A percentile compares a stretch with the other conserved stretches of the same genome.
phyloP scores from a whole-genome alignment of 1,140 invertebrate genomes.

The Heliconius hewitsoni region DNA sequence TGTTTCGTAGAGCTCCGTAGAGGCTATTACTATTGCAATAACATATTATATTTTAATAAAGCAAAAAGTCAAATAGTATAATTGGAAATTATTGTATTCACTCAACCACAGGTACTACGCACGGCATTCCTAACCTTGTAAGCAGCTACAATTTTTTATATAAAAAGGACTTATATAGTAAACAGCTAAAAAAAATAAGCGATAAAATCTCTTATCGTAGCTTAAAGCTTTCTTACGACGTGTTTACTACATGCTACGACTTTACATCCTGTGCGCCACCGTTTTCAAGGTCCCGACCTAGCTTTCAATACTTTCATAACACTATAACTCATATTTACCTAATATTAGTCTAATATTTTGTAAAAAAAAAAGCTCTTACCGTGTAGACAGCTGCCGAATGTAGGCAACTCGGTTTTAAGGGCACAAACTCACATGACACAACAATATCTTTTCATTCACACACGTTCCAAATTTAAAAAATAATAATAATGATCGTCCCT shows the following conservation, averaged over 20 bases:
- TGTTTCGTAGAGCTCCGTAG: constrained; percentile 50
- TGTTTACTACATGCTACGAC: constrained; percentile 56
- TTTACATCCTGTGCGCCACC: constrained; percentile 46
- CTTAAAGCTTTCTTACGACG: constrained; percentile 44
- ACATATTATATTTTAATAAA: constrained; percentile 4
- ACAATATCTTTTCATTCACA: constrained; percentile 50
- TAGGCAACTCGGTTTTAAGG: constrained; percentile 48
- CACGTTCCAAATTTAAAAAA: constrained; percentile 32
- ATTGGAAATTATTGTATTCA: constrained; percentile 3
- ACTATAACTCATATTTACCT: constrained; percentile 29
- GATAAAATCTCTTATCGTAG: constrained; percentile 48
- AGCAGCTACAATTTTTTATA: constrained; percentile 23
- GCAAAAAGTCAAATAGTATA: neutral
- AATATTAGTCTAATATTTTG: neutral
- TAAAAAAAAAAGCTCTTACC: constrained; percentile 51
- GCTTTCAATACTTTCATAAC: constrained; percentile 44
- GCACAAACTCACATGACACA: constrained; percentile 64
- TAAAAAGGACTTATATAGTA: constrained; percentile 37
- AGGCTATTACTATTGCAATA: constrained; percentile 36
- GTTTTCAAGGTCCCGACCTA: constrained; percentile 47
- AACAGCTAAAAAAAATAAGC: constrained; percentile 33
- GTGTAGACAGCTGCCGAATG: constrained; percentile 66
- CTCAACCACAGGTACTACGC: neutral
- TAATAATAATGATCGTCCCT: neutral
- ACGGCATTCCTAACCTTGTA: constrained; percentile 34